These are phyloP conservation scores for Pentalonia nigronervosa DNA, from an alignment of 1,140 invertebrate genomes.

Conservation along the genomic window DNA sequence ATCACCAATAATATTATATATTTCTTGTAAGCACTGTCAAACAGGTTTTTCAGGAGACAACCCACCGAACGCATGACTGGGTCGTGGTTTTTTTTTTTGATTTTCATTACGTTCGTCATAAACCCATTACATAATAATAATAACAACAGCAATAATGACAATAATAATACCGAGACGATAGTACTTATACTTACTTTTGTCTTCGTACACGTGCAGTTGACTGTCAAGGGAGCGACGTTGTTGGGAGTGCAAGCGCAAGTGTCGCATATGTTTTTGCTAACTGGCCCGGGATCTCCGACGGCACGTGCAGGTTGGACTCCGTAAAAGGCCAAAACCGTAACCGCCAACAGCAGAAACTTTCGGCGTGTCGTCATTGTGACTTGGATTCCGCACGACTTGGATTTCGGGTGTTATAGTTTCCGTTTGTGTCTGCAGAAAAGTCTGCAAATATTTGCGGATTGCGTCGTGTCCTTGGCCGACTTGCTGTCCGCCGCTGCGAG, in stretches of 20 bases:
- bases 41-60: constrained; percentile 9
- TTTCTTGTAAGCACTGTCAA: not conserved
- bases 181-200: not conserved
- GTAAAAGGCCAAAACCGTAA: not conserved
- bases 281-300: no score
- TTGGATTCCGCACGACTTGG: not conserved
- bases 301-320: not conserved
- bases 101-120: not conserved
- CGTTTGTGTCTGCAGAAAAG: not conserved
- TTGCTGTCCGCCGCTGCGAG: no score
- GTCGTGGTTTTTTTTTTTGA: not conserved
- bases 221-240: not conserved
- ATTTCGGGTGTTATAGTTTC: not conserved
- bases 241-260: constrained; percentile 13
- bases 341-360: not conserved
- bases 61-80: not conserved
- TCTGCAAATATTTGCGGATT: not conserved
- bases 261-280: constrained; percentile 12
- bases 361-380: not conserved
- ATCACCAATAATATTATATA: not conserved
- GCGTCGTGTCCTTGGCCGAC: not conserved
- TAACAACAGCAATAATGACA: not conserved
- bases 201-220: constrained; percentile 27
- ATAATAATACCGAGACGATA: not conserved
- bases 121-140: not conserved